Percentiles rank a stretch among this genome's conserved stretches.
phyloP scores from a whole-genome alignment of 2,888 invertebrate genomes.

The Leptopilina drosophilae region DNA sequence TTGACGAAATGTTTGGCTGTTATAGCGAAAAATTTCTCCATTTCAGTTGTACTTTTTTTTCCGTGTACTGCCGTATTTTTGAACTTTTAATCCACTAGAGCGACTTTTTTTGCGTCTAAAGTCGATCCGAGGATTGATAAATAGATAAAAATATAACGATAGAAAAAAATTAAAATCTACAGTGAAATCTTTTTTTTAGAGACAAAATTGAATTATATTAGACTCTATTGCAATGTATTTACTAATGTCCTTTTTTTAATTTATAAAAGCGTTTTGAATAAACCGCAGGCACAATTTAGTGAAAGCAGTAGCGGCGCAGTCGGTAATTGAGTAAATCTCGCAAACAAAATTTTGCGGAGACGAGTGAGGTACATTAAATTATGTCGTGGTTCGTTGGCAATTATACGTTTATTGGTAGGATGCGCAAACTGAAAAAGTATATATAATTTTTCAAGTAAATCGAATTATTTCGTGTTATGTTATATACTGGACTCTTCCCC shows the following conservation, averaged over 20 bases:
- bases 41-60: too few relatives aligned
- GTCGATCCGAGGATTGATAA: too few relatives aligned
- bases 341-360: slow-evolving; percentile 30
- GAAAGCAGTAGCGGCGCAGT: slow-evolving; percentile 4
- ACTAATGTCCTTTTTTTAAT: neutral
- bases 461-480: slow-evolving; percentile 30
- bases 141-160: too few relatives aligned
- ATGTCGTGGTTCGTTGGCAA: slow-evolving; percentile 37
- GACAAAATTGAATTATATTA: neutral
- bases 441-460: slow-evolving; percentile 26
- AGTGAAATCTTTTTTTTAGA: too few relatives aligned
- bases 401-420: slow-evolving; percentile 33
- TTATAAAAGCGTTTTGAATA: too few relatives aligned
- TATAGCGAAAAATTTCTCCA: too few relatives aligned
- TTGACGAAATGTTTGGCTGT: too few relatives aligned
- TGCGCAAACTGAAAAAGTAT: slow-evolving; percentile 21
- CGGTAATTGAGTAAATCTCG: slow-evolving; percentile 19
- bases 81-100: too few relatives aligned
- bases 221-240: neutral
- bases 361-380: slow-evolving; percentile 32
- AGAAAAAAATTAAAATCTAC: too few relatives aligned
- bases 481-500: neutral
- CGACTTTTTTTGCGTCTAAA: too few relatives aligned
- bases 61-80: too few relatives aligned
- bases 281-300: slow-evolving; percentile 4